phyloP scores from a whole-genome alignment of 2,113 vertebrate species.

The Trematocara unimaculatum region DNA sequence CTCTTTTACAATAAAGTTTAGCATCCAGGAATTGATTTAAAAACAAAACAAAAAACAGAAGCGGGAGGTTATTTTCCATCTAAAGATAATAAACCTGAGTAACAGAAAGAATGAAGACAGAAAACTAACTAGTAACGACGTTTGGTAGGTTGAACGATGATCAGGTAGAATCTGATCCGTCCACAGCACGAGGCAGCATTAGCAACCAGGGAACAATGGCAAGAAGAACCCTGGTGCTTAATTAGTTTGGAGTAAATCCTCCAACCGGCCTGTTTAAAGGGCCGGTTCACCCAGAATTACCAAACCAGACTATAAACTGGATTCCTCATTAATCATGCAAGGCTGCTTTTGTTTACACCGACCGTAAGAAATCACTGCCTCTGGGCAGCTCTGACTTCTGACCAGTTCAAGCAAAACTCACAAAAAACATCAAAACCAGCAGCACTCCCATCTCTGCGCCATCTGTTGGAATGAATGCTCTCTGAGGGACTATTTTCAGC shows the following conservation, averaged over 20 bases:
- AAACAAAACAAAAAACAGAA: not conserved
- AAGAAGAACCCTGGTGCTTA: not conserved
- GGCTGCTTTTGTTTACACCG: not conserved
- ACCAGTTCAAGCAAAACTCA: not conserved
- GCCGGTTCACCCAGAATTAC: not conserved
- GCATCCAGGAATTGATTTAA: not conserved
- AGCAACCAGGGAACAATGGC: not conserved
- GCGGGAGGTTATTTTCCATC: not conserved
- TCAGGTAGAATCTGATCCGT: not conserved
- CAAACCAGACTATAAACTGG: not conserved
- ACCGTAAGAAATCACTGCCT: not conserved
- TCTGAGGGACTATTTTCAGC: not conserved
- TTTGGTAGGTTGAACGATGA: not conserved
- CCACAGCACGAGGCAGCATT: not conserved
- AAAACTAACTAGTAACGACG: not conserved
- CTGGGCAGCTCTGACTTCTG: not conserved
- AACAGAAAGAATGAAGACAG: not conserved
- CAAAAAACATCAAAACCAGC: not conserved
- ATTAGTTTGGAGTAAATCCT: not conserved
- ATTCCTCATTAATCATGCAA: not conserved
- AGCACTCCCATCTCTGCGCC: not conserved
- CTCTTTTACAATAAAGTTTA: not conserved
- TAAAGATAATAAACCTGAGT: not conserved
- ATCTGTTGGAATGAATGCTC: not conserved
- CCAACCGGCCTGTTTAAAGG: not conserved